Percentiles rank a stretch among this genome's conserved stretches.
phyloP scores from a whole-genome alignment of 2,888 invertebrate species.

The Brenthis hecate region DNA sequence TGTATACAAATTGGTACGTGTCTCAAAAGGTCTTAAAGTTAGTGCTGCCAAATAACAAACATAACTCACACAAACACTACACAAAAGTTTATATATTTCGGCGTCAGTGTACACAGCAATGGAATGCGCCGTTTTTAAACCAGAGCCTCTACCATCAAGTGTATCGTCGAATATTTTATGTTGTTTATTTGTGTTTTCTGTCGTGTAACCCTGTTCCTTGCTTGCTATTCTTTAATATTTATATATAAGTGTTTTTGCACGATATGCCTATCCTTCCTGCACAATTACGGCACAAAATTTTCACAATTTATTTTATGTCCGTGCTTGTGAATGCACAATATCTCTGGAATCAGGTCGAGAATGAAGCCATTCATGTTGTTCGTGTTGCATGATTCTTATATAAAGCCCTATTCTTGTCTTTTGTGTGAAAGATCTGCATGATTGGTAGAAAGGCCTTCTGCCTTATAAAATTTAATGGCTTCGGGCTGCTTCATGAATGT shows the following conservation, averaged over 20 bases:
- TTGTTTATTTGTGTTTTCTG: constrained; percentile 58
- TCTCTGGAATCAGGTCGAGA: constrained; percentile 71
- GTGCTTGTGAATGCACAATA: constrained; percentile 78
- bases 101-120: constrained; percentile 68
- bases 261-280: constrained; percentile 76
- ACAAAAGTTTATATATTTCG: constrained; percentile 50
- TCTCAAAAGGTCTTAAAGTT: constrained; percentile 47
- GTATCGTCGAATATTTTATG: constrained; percentile 61
- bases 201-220: constrained; percentile 72
- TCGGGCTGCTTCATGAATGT: constrained; percentile 69
- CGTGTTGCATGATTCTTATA: constrained; percentile 78
- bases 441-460: constrained; percentile 77
- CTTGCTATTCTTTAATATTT: constrained; percentile 69
- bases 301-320: constrained; percentile 68
- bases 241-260: constrained; percentile 71
- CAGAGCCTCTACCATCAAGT: constrained; percentile 69
- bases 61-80: constrained; percentile 50
- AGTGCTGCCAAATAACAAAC: constrained; percentile 60
- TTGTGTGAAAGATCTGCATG: constrained; percentile 75
- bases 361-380: constrained; percentile 79
- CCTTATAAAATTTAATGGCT: constrained; percentile 70
- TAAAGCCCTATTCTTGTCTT: constrained; percentile 65
- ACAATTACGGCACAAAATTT: constrained; percentile 74
- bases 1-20: constrained; percentile 18
- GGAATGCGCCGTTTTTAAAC: constrained; percentile 68